phyloP scores from a whole-genome alignment of 2,888 invertebrate genomes.

The Drosophila limbata region DNA sequence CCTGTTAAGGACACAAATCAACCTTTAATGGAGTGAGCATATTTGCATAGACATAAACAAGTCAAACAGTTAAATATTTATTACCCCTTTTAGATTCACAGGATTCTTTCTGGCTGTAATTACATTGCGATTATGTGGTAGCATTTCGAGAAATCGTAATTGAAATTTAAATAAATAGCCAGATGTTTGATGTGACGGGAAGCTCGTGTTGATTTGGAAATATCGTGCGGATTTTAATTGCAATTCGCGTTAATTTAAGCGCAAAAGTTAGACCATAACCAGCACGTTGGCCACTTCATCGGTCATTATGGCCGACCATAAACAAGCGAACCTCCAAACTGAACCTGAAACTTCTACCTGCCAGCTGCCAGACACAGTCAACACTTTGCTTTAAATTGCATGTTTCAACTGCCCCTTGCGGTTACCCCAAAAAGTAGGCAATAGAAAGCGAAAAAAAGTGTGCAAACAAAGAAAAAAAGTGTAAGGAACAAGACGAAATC shows the following conservation, averaged over 20 bases:
- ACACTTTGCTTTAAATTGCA: constrained; percentile 43
- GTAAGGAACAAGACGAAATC: constrained; percentile 46
- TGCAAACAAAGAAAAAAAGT: constrained; percentile 12
- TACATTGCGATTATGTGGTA: constrained; percentile 46
- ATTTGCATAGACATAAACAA: constrained; percentile 47
- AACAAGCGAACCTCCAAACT: constrained; percentile 64
- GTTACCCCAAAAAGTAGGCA: constrained; percentile 46
- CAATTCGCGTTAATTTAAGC: constrained; percentile 64
- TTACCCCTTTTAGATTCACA: constrained; percentile 3
- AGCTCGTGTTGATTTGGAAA: constrained; percentile 39
- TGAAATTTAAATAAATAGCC: constrained; percentile 37
- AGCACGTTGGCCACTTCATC: constrained; percentile 53
- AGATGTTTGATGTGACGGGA: constrained; percentile 4
- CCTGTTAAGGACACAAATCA: constrained; percentile 22
- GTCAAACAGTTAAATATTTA: constrained; percentile 22
- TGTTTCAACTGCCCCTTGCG: constrained; percentile 22
- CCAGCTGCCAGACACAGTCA: constrained; percentile 35
- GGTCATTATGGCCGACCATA: constrained; percentile 69
- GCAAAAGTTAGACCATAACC: constrained; percentile 60
- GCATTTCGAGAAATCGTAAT: constrained; percentile 34
- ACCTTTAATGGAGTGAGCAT: not conserved
- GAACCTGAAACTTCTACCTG: constrained; percentile 49
- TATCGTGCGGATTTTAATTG: constrained; percentile 71
- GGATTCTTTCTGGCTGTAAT: constrained; percentile 30
- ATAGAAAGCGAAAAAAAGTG: constrained; percentile 22